phyloP scores from a whole-genome alignment of 2,113 vertebrate species.

The Spilogale gracilis region DNA sequence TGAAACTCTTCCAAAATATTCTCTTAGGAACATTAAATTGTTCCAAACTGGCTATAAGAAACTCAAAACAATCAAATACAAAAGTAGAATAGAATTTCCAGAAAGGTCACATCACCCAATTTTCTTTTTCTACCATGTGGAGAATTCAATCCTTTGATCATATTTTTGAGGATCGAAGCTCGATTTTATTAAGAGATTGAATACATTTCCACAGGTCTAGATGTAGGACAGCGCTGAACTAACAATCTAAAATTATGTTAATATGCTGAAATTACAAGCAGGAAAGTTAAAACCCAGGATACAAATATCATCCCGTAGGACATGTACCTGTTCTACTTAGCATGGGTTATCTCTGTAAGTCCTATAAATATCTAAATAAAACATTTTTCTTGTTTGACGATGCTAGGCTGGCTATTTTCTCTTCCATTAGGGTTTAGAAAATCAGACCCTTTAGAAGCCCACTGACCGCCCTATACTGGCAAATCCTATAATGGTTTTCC shows the following conservation, averaged over 20 bases:
- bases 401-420: background rate
- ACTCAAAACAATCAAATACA: background rate
- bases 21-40: background rate
- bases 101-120: background rate
- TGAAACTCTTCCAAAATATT: background rate
- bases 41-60: background rate
- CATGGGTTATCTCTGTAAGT: background rate
- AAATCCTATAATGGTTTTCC: conserved; percentile 14
- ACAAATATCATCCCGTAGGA: background rate
- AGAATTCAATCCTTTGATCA: background rate
- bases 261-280: background rate
- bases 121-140: background rate
- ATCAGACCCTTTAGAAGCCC: background rate
- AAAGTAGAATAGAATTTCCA: background rate
- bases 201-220: background rate
- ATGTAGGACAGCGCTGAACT: background rate
- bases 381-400: background rate
- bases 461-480: background rate
- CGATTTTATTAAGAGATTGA: background rate
- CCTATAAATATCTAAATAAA: background rate
- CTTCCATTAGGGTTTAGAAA: background rate
- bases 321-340: background rate
- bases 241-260: background rate
- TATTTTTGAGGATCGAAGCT: background rate
- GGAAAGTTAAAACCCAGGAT: background rate